Base-by-base conservation (phyloP, 2,797 vertebrate genomes). In the Argentina silus region DNA sequence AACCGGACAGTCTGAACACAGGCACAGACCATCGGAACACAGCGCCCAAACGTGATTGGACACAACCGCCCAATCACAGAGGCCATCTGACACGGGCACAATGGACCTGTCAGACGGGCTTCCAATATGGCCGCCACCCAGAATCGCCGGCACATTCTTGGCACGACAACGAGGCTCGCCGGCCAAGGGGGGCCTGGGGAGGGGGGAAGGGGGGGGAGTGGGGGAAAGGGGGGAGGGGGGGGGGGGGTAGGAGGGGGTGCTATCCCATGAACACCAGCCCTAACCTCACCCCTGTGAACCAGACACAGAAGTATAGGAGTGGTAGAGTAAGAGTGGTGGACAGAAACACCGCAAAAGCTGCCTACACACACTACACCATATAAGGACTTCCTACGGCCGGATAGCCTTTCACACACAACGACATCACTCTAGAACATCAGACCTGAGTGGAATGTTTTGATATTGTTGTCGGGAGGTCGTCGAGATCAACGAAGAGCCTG, bases 101-200 rank as follows among this genome's bases (percentile, higher is more conserved):
- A 94, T 93, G 92, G 91, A 93, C 90, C 92, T 94, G 93, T 94
- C 93, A 94, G 92, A 91, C 91, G 88, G 91, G 92, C 91, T 93
- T 93, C 92, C 93, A 93, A 93, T 92, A 93, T 94, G 93, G 93
- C 93, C 77, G 92, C 91, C 90, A 91, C 91, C 92, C 92, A 93
- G 91, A 93, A 92, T 88, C 85, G 91, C 84, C 88, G 91, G 88
- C 91, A 92, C 91, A 93, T 94, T 93, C 92, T 93, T 94, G 93
- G 93, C 93, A 93, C 87, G 71, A 80, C 87, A 79, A 87, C n/a
- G 74, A 87, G 83, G 85, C 88, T 88, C 84, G 84, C 76, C 86
- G 88, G 91, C 93, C 92, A 93, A 92, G 6, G 87, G 87, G 89
- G 88, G 91, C 88, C 91, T 2, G 7, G 91, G 88, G 89, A 86